Base-by-base conservation (phyloP, 2,113 vertebrate species). In the Dolichotis patagonum region DNA sequence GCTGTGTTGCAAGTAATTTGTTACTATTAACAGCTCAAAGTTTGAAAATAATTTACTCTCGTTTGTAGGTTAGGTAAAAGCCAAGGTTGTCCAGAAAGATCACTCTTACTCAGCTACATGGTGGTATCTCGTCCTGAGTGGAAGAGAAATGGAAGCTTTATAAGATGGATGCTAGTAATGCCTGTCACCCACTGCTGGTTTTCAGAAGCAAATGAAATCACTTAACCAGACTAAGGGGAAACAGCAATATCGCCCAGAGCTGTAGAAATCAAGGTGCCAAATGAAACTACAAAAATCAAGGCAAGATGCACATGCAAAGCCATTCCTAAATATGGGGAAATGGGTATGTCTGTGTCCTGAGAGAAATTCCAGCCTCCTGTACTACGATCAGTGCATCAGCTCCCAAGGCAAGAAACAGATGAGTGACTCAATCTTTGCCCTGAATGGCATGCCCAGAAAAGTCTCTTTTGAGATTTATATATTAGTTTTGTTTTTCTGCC, bases 1-100 rank as follows among this genome's bases (percentile, higher is more conserved):
- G 86, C 62, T 92, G 56, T 94, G 67, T 91, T 89, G 94, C 62
- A 93, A 96, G 88, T 89, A 96, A 97, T 96, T 94, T 97, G 96
- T 92, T 97, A 52, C 96, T 98, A 97, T 96, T 95, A 92, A 97
- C 97, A 97, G 87, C 91, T 96, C 93, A 91, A 93, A 96, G 94
- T 96, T 97, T 96, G 92, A 94, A 97, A 97, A 95, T 96, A 65
- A 96, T 96, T 96, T 96, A 95, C 95, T 96, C 97, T 91, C 83
- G 94, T 96, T 96, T 96, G 54, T 82, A 90, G 92, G 90, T 92
- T 85, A 94, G 56, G 77, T 69, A 80, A 73, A 96, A 97, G 92
- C 95, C 96, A 97, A 97, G 97, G 96, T 96, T 96, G 92, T 85
- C 69, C 90, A 92, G 85, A 96, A 96, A 96, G 90, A 88, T 77